Conservation (phyloP, 23 tunicate species). For the Styela clava region DNA sequence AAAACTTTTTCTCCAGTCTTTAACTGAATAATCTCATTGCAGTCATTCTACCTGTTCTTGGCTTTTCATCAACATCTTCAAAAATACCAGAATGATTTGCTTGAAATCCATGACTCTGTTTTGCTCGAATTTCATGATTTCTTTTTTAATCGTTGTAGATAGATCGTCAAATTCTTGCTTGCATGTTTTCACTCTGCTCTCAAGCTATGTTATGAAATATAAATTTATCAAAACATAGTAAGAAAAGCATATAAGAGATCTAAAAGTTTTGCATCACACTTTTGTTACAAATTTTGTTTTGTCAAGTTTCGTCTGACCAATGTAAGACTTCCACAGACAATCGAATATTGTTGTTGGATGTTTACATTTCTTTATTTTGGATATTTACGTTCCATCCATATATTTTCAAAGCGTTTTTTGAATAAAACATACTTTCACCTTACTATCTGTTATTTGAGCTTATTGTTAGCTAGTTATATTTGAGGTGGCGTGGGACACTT, state of each 20-base stretch:
- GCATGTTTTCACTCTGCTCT: constrained; percentile 28
- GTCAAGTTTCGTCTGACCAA: too few species aligned
- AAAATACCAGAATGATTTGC: constrained; percentile 54
- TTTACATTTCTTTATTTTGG: too few species aligned
- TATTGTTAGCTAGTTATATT: too few species aligned
- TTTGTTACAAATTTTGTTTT: neutral
- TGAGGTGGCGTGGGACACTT: too few species aligned
- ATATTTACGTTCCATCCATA: too few species aligned
- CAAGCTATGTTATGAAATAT: constrained; percentile 23
- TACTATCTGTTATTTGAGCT: too few species aligned
- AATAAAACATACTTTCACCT: too few species aligned
- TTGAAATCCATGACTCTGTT: constrained; percentile 66
- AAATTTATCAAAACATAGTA: neutral
- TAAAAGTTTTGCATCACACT: neutral
- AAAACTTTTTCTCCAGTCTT: too few species aligned
- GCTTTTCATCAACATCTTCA: constrained; percentile 73
- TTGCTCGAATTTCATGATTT: constrained; percentile 64
- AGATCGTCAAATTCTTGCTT: constrained; percentile 87
- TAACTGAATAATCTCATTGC: too few species aligned
- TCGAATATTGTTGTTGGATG: too few species aligned
- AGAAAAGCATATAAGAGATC: neutral
- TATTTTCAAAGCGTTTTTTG: too few species aligned
- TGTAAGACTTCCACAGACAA: too few species aligned
- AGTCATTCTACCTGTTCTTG: constrained; percentile 59
- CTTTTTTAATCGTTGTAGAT: constrained; percentile 70